Evolutionary conservation across 2,797 vertebrate genomes (phyloP).

Genomic region (Hypotaenidia philippensis): DNA sequence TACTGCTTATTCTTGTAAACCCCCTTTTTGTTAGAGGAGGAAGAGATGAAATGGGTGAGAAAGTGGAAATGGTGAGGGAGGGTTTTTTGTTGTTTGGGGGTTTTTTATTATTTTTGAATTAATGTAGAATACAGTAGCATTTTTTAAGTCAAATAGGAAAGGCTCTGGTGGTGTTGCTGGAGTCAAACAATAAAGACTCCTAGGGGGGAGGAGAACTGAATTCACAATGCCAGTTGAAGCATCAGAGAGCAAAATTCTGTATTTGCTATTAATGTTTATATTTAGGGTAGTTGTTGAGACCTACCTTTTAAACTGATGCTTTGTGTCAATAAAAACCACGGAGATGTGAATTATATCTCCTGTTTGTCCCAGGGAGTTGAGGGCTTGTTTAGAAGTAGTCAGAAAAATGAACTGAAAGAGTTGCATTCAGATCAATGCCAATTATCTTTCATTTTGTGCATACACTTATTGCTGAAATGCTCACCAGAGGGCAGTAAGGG

Average conservation of each 20-base stretch:
- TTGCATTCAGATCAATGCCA: background rate
- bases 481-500: slow-evolving; percentile 63
- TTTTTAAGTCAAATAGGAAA: background rate
- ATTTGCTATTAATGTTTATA: background rate
- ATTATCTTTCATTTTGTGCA: background rate
- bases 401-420: background rate
- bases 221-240: background rate
- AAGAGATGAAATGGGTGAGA: background rate
- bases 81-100: background rate
- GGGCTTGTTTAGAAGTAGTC: background rate
- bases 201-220: background rate
- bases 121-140: background rate
- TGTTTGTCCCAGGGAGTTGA: background rate
- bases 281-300: background rate
- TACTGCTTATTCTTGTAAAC: background rate
- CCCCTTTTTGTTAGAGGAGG: background rate
- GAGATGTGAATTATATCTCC: background rate
- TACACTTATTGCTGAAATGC: background rate
- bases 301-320: background rate
- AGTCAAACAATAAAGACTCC: background rate
- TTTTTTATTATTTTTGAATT: background rate
- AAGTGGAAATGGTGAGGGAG: background rate
- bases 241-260: background rate
- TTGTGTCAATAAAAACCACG: background rate
- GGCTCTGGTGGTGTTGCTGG: background rate